Base-by-base conservation (phyloP, 2,888 invertebrate genomes). In the Penaeus monodon region DNA sequence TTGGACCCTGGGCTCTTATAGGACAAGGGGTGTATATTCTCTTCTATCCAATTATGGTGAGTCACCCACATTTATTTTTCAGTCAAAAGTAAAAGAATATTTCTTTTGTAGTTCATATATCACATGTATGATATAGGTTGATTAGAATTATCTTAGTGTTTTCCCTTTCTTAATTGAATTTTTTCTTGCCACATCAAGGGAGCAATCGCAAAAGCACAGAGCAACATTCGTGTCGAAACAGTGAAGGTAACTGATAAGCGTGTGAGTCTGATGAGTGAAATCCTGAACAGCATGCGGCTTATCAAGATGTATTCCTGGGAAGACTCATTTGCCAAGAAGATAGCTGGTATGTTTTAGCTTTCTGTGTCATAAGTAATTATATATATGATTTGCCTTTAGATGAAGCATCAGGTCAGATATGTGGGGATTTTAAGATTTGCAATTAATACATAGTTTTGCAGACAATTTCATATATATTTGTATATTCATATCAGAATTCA, bases 251-350 rank as follows among this genome's bases (percentile, higher is more conserved):
- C 92, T 0, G 92, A 93, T 90, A 91, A 92, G 83, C 90, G 92
- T 74, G 92, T 92, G 64, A 91, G 91, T 24, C 91, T 93, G 87
- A 94, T 94, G 93, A 93, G 92, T 84, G 94, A 94, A 90, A 92
- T 94, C n/a, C 91, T 94, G 22, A 93, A 93, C 66, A 93, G 92
- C 89, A 93, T 94, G 82, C 92, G 93, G 89, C 91, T 94, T 3
- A 94, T 94, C 89, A 94, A 94, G 91, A 93, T 94, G 92, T 94
- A 94, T 91, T 93, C 93, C 2, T 94, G 94, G 94, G 94, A 94
- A 91, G 92, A 93, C 82, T 92, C 93, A 49, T 94, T 94, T 91
- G 91, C 92, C 68, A 91, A 93, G 29, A 92, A 92, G 90, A 91
- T 93, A 38, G 65, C 84, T 64, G 85, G 85, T 87, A 57, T 38